Evolutionary conservation across 2,113 vertebrate genomes (phyloP), one percentile per base, ranked within the genome.

Genomic region (Ellobius talpinus): DNA sequence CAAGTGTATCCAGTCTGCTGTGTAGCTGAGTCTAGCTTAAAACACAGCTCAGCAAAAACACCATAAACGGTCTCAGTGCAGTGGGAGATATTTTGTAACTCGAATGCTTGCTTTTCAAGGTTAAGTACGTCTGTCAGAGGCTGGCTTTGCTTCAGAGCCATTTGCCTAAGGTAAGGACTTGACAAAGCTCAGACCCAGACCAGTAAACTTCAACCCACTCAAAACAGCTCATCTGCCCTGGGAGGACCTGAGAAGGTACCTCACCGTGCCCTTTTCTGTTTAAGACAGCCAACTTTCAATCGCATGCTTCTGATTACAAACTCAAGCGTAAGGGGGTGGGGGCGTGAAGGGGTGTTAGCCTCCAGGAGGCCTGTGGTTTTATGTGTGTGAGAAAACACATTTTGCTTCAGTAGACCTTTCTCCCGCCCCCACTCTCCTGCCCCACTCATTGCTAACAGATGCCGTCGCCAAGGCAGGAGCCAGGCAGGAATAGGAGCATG

Each of bases 401-500:
- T 98, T 94, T 96, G 89, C 91, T 93, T 88, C 86, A 84, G 90
- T 36, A 92, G 86, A 89, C 90, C 89, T 94, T 87, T 73, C 79
- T 88, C 87, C 70, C 39, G 81, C 76, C 73, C 90, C 95, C 89
- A 61, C 88, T 61, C 87, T 61, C 81, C 21, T 9, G 96, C 79
- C 68, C 24, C 45, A 29, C 90, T 98, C 98, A 98, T 98, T 98
- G 97, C 95, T 98, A 98, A 98, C 98, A 98, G 98, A 99, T 98
- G 98, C 97, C 50, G 73, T 9, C 14, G 87, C 55, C 23, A 47
- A 91, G 73, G 97, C 68, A 23, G n/a, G 73, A 96, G 98, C 90
- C 97, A 98, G 98, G 81, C 95, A 92, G 97, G 87, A 2, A 0
- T 92, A 84, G 86, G 61, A 96, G 76, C 65, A 45, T 85, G 93